Base-by-base conservation (phyloP, 2,888 invertebrate genomes). In the Trisateles emortualis region DNA sequence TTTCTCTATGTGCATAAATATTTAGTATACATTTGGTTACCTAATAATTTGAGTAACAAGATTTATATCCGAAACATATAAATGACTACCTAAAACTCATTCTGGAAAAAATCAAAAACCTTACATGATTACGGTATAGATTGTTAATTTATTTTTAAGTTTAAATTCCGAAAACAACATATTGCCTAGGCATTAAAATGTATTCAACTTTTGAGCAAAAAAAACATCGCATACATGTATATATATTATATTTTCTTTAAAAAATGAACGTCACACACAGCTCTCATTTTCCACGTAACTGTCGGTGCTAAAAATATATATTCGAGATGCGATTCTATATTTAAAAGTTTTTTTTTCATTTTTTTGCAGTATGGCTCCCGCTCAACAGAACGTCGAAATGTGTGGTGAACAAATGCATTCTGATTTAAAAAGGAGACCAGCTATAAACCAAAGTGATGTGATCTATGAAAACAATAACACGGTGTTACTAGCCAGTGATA, bases 321-420 rank as follows among this genome's bases (percentile, higher is more conserved):
- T 11, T 41, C 16, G 10, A 38, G n/a, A 54, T n/a, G 13, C 45
- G 19, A 24, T 26, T 39, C 45, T 39, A n/a, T 42, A 19, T 49
- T 41, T 45, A 36, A 35, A 38, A 35, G n/a, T n/a, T 24, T 17
- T 24, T 13, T 30, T n/a, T 33, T 13, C 39, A 17, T 52, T 59
- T 38, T 41, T 52, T 64, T 50, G 22, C 71, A 78, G 78, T 42
- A 83, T 84, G 90, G 85, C 92, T 57, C 89, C 90, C 8, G 82
- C 88, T 1, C 83, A 86, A 50, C 78, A 83, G 54, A 82, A 82
- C 64, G 74, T 86, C 3, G 79, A 78, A 49, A 72, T 79, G 24
- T 78, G 81, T 36, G 67, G 75, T 10, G 76, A 74, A 16, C 60
- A 76, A 29, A 66, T 82, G 22, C 72, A 76, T 35, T 62, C 78